Conservation (phyloP, 2,113 vertebrate genomes). For the Centropristis striata region DNA sequence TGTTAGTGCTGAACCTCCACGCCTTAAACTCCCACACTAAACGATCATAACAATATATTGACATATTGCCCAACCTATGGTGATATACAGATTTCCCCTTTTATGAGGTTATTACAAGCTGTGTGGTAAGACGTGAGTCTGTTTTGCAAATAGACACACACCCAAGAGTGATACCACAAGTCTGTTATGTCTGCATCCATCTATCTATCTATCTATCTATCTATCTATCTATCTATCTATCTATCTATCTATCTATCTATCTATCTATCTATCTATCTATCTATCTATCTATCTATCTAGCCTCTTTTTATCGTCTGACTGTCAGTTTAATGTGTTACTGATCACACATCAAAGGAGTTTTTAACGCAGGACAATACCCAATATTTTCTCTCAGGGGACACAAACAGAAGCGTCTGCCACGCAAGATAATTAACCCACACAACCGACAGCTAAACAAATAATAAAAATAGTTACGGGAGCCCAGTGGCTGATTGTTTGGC, state of each 20-base stretch:
- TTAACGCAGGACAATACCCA: conserved; percentile 46
- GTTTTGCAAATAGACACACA: conserved; percentile 33
- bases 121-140: conserved; percentile 21
- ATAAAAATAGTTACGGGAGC: conserved; percentile 61
- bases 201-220: conserved; percentile 1
- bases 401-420: conserved; percentile 60
- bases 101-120: background rate
- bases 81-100: background rate
- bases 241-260: conserved; percentile 7
- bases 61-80: background rate
- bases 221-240: background rate
- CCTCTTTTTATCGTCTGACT: conserved; percentile 9
- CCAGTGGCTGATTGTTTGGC: conserved; percentile 58
- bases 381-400: conserved; percentile 48
- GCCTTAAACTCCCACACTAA: background rate
- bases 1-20: background rate
- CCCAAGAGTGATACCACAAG: conserved; percentile 19
- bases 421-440: conserved; percentile 48
- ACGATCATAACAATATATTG: background rate
- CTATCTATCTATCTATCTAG: conserved; percentile 9
- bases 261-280: background rate
- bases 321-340: conserved; percentile 50
- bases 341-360: conserved; percentile 68
- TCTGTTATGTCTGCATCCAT: conserved; percentile 12
- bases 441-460: conserved; percentile 69